Evolutionary conservation across 2,888 invertebrate genomes (phyloP).

Genomic region (Epistrophe grossulariae): DNA sequence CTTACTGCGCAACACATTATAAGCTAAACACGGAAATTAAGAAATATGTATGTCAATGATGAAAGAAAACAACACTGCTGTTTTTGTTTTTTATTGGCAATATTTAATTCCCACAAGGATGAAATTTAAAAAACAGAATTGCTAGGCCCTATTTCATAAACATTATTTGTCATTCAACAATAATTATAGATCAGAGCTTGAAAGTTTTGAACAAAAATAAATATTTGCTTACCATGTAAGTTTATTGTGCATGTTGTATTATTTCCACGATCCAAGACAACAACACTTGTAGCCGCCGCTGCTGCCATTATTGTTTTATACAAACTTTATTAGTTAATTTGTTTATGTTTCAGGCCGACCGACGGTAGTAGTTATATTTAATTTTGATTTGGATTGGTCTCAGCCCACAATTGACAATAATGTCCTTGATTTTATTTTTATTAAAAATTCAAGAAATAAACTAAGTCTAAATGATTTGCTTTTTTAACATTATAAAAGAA

Average conservation of each 20-base stretch:
- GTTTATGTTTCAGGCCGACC: not conserved
- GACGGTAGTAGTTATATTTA: not conserved
- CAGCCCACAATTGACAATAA: not conserved
- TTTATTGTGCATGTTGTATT: conserved; percentile 98
- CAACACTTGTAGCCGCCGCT: conserved; percentile 95
- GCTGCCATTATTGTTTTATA: conserved; percentile 78
- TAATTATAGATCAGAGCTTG: not conserved
- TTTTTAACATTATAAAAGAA: not conserved
- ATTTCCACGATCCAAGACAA: conserved; percentile 95
- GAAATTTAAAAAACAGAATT: not conserved
- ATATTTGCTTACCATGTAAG: conserved; percentile 93
- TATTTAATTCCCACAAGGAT: not conserved
- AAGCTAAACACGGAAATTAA: not conserved
- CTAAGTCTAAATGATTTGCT: not conserved
- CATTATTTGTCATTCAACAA: not conserved
- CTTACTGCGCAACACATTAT: conserved; percentile 22
- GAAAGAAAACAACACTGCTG: not conserved
- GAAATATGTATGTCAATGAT: not conserved
- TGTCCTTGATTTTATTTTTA: not conserved
- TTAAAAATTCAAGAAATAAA: not conserved
- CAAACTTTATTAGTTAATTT: not conserved
- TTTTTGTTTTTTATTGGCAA: not conserved
- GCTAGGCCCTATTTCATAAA: not conserved
- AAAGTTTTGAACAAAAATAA: not conserved
- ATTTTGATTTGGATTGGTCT: not conserved